Evolutionary conservation across 2,888 invertebrate genomes (phyloP), one percentile per base, ranked within the genome.

Genomic region (Palloptera scutellata): DNA sequence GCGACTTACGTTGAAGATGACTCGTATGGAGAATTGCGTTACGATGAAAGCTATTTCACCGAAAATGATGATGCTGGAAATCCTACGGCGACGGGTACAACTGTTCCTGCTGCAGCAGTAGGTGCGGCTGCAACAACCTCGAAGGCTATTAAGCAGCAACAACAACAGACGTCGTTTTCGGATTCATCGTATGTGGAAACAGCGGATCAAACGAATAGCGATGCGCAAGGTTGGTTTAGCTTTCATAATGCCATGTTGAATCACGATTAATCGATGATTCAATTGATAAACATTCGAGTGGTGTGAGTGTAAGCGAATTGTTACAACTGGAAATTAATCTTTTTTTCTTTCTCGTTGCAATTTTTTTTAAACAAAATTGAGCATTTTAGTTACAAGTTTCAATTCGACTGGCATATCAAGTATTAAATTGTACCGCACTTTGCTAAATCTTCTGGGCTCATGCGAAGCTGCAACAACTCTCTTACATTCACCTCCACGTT

Each of bases 1-100:
- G 86, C 88, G 0, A 87, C 87, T 77, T 89, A 89, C 75, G 89
- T 89, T 78, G 89, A 89, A 84, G 89, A 89, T 68, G 90, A 89
- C 82, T 87, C 89, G 1, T 89, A 89, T 80, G 89, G 89, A 84
- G 89, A 89, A 83, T 88, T 89, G 88, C 84, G 86, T 66, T 86
- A 85, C 70, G 85, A 85, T 73, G 86, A 86, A 70, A 84, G 83
- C 72, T 85, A 85, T 66, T 85, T 86, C 72, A 85, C 86, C 30
- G 85, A 86, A 75, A 84, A 85, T 70, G 86, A 85, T 64, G 85
- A 85, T 72, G 78, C 79, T 9, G 79, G 75, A 40, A 75, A 75
- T 15, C 78, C 78, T 19, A 73, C 78, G n/a, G 73, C 77, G 61
- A 69, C 70, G 62, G 75, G 71, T 48, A 71, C 70, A n/a, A 66